Percentiles rank a stretch among this genome's conserved stretches.
phyloP scores from a whole-genome alignment of 2,888 invertebrate species.

The Apodemia hepburni region DNA sequence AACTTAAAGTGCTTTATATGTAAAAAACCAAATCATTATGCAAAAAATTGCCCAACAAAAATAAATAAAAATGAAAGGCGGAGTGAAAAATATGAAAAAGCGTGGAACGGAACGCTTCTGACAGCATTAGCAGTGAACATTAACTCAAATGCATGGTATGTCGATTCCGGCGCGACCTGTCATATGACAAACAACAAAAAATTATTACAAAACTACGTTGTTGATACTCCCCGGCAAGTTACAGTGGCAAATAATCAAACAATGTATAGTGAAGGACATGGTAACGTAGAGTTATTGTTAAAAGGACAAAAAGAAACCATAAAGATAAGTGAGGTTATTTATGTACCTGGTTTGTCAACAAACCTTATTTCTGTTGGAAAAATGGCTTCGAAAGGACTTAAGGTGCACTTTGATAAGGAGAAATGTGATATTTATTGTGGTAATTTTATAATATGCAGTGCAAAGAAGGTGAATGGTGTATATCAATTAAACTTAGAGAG shows the following conservation, averaged over 20 bases:
- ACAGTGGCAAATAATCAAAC: slow-evolving; percentile 26
- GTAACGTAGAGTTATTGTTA: slow-evolving; percentile 27
- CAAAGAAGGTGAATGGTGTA: slow-evolving; percentile 23
- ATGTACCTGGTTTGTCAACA: slow-evolving; percentile 22
- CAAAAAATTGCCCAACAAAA: slow-evolving; percentile 3
- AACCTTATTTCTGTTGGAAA: slow-evolving; percentile 24
- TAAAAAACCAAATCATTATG: background rate
- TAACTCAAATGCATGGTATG: slow-evolving; percentile 23
- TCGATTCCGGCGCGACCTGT: slow-evolving; percentile 26
- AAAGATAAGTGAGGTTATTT: slow-evolving; percentile 22
- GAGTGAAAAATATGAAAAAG: slow-evolving; percentile 3
- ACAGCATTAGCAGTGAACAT: slow-evolving; percentile 21
- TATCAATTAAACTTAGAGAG: slow-evolving; percentile 18
- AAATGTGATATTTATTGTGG: slow-evolving; percentile 25
- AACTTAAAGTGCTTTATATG: no score
- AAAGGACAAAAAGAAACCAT: slow-evolving; percentile 16
- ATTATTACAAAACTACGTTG: slow-evolving; percentile 25
- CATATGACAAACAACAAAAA: slow-evolving; percentile 27
- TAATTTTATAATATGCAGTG: slow-evolving; percentile 16
- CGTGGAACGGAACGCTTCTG: slow-evolving; percentile 19
- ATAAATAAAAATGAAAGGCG: background rate
- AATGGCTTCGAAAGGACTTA: slow-evolving; percentile 18
- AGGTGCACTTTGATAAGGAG: slow-evolving; percentile 21
- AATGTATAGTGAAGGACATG: slow-evolving; percentile 26
- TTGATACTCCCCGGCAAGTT: slow-evolving; percentile 19